Conservation (phyloP, 2,113 vertebrate genomes). For the Todiramphus saurophagus region DNA sequence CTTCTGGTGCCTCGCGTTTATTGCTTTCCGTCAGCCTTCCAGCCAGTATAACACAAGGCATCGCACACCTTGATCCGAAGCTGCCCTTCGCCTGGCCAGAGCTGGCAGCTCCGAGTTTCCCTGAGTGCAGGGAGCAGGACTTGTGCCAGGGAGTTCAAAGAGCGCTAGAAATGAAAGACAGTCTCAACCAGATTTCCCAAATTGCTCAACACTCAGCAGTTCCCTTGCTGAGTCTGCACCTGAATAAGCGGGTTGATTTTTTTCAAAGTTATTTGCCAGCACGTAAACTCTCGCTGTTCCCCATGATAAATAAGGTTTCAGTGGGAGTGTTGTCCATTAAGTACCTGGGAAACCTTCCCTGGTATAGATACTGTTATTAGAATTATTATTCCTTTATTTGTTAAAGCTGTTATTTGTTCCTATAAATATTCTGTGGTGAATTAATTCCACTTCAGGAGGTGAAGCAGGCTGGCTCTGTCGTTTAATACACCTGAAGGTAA, state of each 20-base stretch:
- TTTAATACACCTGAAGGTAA: constrained; percentile 15
- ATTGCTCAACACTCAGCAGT: constrained; percentile 42
- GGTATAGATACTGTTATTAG: constrained; percentile 27
- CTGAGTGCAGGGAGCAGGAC: background rate
- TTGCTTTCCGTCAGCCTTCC: background rate
- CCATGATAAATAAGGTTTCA: constrained; percentile 50
- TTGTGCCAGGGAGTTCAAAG: constrained; percentile 56
- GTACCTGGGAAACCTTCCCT: constrained; percentile 46
- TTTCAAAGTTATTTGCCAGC: background rate
- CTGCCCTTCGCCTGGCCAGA: background rate
- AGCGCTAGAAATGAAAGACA: background rate
- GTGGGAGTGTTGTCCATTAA: constrained; percentile 20
- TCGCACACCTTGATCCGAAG: background rate
- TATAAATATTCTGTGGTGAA: constrained; percentile 54
- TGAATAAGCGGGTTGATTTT: constrained; percentile 47
- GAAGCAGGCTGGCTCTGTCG: background rate
- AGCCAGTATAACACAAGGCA: background rate
- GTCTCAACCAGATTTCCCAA: constrained; percentile 17
- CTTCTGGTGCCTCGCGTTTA: fast-evolving
- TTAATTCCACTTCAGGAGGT: constrained; percentile 4
- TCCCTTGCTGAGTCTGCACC: constrained; percentile 58
- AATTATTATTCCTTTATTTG: constrained; percentile 51
- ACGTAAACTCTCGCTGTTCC: background rate
- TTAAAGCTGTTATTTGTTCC: constrained; percentile 51
- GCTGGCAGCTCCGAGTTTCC: background rate